Evolutionary conservation across 2,797 vertebrate species (phyloP).

Genomic region (Crenichthys baileyi): DNA sequence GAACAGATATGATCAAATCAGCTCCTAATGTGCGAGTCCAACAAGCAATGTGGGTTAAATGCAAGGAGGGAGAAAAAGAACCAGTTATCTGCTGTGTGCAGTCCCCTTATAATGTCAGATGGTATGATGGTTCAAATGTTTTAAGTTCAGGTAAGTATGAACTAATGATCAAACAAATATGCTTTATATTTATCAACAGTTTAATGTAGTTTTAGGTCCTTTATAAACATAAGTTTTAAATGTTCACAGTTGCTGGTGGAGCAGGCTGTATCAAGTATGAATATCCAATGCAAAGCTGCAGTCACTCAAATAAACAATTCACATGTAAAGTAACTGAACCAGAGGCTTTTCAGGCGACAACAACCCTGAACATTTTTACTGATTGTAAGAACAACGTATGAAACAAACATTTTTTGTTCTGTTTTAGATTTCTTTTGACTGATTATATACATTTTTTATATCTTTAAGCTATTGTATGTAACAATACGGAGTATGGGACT

Average conservation of each 20-base stretch:
- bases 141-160: constrained; percentile 10
- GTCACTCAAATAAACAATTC: background rate
- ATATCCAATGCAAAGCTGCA: background rate
- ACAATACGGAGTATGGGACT: background rate
- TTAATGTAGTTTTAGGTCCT: background rate
- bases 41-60: constrained; percentile 20
- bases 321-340: constrained; percentile 38
- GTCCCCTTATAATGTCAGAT: constrained; percentile 20
- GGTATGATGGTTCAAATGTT: background rate
- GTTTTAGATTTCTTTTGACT: background rate
- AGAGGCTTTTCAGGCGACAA: background rate
- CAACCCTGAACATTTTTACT: constrained; percentile 30
- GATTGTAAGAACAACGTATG: constrained; percentile 33
- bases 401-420: background rate
- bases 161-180: background rate
- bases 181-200: background rate
- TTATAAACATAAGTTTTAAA: background rate
- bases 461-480: constrained; percentile 31
- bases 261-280: constrained; percentile 39
- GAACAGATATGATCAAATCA: background rate
- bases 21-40: constrained; percentile 52
- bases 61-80: fast-evolving
- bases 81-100: constrained; percentile 67
- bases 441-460: background rate
- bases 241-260: background rate